phyloP scores from a whole-genome alignment of 2,113 vertebrate species.

The Salvator merianae region DNA sequence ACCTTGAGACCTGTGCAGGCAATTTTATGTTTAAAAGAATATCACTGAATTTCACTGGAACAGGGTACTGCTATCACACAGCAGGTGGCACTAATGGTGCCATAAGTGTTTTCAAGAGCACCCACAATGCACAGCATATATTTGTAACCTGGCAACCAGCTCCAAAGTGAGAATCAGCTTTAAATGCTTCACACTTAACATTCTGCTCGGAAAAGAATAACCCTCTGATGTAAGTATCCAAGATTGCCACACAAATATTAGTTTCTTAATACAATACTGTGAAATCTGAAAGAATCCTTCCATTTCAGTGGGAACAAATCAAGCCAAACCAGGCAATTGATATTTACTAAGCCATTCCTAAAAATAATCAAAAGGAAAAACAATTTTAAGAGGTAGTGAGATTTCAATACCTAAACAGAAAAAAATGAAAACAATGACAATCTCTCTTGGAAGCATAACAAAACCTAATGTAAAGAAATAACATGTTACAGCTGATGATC shows the following conservation, averaged over 20 bases:
- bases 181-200: background rate
- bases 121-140: background rate
- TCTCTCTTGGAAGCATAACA: background rate
- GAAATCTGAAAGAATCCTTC: slow-evolving; percentile 13
- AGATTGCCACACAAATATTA: background rate
- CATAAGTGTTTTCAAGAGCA: background rate
- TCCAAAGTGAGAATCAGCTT: background rate
- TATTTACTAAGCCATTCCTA: slow-evolving; percentile 29
- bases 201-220: background rate
- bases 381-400: slow-evolving; percentile 8
- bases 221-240: background rate
- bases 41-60: background rate
- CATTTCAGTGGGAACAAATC: background rate
- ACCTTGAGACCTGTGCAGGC: background rate
- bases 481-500: background rate
- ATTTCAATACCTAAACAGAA: slow-evolving; percentile 8
- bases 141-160: background rate
- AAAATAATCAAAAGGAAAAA: slow-evolving; percentile 35
- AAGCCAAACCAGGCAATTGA: background rate
- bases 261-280: slow-evolving; percentile 5
- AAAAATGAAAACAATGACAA: slow-evolving; percentile 25
- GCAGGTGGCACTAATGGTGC: background rate
- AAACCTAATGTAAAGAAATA: background rate
- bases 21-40: background rate
- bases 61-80: background rate